Percentiles rank a stretch among this genome's conserved stretches.
Conservation (phyloP, 2,113 vertebrate genomes). For the Apteryx mantelli region DNA sequence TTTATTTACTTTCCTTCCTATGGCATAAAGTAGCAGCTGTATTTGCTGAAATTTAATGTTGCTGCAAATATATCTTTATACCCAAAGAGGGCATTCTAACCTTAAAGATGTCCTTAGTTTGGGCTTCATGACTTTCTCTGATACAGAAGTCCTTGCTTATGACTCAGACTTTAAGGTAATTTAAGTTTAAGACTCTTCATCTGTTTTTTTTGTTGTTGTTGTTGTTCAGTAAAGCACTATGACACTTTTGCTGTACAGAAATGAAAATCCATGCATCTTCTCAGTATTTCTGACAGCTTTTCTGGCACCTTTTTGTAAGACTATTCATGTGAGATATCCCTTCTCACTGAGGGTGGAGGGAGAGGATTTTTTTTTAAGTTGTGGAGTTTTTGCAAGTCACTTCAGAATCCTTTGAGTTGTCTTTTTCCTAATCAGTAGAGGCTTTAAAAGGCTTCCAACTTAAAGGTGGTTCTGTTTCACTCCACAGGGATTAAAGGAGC, state of each 20-base stretch:
- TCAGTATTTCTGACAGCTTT: not conserved
- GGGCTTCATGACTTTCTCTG: not conserved
- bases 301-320: not conserved
- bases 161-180: slow-evolving; percentile 15
- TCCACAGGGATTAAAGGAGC: not conserved
- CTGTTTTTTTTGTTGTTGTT: not conserved
- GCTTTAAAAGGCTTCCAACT: slow-evolving; percentile 34
- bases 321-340: not conserved
- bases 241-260: not conserved
- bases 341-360: not conserved
- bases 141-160: not conserved
- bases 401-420: slow-evolving; percentile 8
- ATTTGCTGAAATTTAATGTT: not conserved
- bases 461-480: slow-evolving; percentile 1
- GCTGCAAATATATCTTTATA: slow-evolving; percentile 46
- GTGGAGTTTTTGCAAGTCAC: not conserved
- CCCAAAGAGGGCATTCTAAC: slow-evolving; percentile 81
- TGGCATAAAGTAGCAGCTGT: not conserved
- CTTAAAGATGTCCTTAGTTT: slow-evolving; percentile 46
- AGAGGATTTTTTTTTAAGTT: not conserved
- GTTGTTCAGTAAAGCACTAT: not conserved
- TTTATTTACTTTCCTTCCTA: not conserved
- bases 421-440: not conserved
- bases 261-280: not conserved
- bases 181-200: slow-evolving; percentile 10